Evolutionary conservation across 2,888 invertebrate species (phyloP), one percentile per base, ranked within the genome.

Genomic region (Zaprionus obscuricornis): DNA sequence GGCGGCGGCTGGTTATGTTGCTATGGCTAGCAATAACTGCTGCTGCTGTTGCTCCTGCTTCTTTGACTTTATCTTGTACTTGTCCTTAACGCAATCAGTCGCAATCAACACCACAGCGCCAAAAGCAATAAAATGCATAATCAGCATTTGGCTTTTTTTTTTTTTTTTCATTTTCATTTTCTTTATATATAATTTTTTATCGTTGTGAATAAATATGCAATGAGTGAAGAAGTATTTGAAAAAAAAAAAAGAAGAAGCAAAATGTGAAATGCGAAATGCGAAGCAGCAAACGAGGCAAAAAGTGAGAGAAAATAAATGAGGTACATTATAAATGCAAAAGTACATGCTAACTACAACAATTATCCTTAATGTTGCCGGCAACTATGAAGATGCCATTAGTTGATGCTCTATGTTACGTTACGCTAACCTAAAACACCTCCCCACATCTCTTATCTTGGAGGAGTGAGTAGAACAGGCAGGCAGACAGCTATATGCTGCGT

Each of bases 261-360:
- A n/a, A n/a, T n/a, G n/a, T n/a, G n/a, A n/a, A n/a, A n/a, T 29
- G 47, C 22, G 20, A 40, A 50, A 26, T 10, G 36, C 24, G 37
- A 34, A 13, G 27, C 29, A 24, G n/a, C 31, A 20, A 33, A 6
- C 11, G 6, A 29, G 29, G 43, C 37, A 29, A 27, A 67, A 39
- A 26, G 24, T 11, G 40, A n/a, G 26, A 45, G 40, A 39, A 86
- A 78, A 79, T 84, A 81, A 86, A 86, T 86, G 78, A 86, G 78
- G 86, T 69, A 81, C 78, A 79, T 79, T 86, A 86, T 81, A 79
- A 79, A 79, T 79, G 83, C 86, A 82, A 81, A 82, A 79, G 85
- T 79, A 79, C 77, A 77, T 77, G 77, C 86, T 79, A 79, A 79
- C 78, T 79, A 79, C 78, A 86, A 79, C 78, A 79, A 79, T 79